Conservation (phyloP, 2,797 vertebrate genomes). For the Odontamblyopus rebecca region DNA sequence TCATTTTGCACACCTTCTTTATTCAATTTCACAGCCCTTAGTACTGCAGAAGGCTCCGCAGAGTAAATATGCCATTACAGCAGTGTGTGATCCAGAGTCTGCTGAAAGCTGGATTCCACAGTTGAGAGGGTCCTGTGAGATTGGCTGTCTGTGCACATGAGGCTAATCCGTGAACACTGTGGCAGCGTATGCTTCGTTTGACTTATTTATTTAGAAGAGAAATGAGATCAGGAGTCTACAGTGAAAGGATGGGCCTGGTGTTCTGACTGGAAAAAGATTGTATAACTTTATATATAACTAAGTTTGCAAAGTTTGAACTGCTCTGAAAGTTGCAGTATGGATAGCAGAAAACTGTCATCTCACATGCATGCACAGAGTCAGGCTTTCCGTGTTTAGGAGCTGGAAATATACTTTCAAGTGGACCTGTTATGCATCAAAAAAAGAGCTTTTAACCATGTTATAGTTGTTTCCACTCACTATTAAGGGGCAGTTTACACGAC, state of each 20-base stretch:
- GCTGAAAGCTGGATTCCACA: constrained; percentile 70
- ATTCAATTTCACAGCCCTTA: constrained; percentile 72
- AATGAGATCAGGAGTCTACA: constrained; percentile 14
- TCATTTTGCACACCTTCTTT: constrained; percentile 47
- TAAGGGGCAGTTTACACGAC: too few species aligned
- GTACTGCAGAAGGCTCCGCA: constrained; percentile 62
- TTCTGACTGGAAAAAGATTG: neutral
- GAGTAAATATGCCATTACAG: constrained; percentile 70
- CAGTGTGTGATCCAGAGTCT: constrained; percentile 66
- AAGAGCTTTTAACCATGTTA: too few species aligned
- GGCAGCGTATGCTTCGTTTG: constrained; percentile 61
- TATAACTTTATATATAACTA: neutral
- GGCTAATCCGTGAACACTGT: constrained; percentile 61
- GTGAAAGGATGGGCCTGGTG: neutral
- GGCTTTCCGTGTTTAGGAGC: neutral
- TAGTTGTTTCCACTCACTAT: too few species aligned
- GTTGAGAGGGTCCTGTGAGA: constrained; percentile 62
- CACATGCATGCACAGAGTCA: neutral
- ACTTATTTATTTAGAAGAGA: constrained; percentile 51
- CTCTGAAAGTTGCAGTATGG: neutral
- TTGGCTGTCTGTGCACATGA: constrained; percentile 52
- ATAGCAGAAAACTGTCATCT: neutral
- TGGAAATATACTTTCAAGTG: neutral
- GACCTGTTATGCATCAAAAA: too few species aligned
- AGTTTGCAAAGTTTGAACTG: constrained; percentile 4